phyloP scores from a whole-genome alignment of 2,888 invertebrate genomes.

The Melitaea athalia region DNA sequence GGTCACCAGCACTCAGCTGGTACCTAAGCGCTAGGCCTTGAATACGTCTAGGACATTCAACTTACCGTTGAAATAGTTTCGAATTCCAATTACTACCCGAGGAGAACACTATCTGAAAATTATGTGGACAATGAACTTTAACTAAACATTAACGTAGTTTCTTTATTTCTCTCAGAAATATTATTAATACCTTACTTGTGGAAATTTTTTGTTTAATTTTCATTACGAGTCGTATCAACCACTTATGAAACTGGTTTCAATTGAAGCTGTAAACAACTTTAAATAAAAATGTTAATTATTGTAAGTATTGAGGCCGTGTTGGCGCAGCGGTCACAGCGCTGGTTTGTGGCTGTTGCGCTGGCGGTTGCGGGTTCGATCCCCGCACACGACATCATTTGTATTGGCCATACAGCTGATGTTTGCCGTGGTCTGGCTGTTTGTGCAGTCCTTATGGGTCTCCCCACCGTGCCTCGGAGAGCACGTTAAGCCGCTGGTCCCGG shows the following conservation, averaged over 20 bases:
- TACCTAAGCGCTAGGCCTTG: constrained; percentile 68
- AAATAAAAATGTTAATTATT: background rate
- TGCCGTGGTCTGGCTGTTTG: too few relatives aligned
- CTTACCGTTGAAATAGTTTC: constrained; percentile 56
- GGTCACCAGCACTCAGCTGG: constrained; percentile 74
- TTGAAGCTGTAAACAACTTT: background rate
- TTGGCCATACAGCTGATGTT: too few relatives aligned
- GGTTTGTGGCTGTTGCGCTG: too few relatives aligned
- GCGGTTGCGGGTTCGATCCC: too few relatives aligned
- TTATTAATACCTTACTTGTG: background rate
- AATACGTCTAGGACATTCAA: constrained; percentile 72
- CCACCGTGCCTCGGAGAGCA: too few relatives aligned
- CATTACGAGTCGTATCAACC: background rate
- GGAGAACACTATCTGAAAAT: constrained; percentile 27
- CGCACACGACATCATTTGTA: too few relatives aligned
- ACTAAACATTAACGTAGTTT: background rate
- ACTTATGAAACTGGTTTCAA: background rate
- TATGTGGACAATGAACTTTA: constrained; percentile 17
- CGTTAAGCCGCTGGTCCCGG: too few relatives aligned
- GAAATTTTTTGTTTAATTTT: background rate
- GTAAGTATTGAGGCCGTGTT: too few relatives aligned
- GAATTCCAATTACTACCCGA: constrained; percentile 36
- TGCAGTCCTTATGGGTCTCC: too few relatives aligned
- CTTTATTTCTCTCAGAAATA: too few relatives aligned
- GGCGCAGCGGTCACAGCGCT: too few relatives aligned